Conservation (phyloP, 2,888 invertebrate species). For the Drosophila paracracens region DNA sequence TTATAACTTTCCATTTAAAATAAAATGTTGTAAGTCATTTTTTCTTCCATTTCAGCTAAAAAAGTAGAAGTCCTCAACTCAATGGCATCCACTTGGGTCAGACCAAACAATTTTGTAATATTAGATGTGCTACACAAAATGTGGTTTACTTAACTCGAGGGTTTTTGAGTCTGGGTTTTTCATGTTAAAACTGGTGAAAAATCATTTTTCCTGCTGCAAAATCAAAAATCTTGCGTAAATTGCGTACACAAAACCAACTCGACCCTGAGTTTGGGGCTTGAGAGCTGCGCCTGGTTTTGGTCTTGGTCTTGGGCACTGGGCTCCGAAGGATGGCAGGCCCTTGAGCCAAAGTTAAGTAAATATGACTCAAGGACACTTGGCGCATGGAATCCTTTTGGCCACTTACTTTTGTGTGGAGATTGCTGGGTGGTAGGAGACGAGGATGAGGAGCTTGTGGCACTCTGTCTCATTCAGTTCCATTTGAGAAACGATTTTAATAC, state of each 20-base stretch:
- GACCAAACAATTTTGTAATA: slow-evolving; percentile 32
- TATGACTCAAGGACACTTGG: slow-evolving; percentile 77
- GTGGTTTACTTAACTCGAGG: slow-evolving; percentile 31
- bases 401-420: slow-evolving; percentile 60
- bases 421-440: background rate
- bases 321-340: slow-evolving; percentile 35
- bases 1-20: background rate
- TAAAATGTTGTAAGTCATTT: slow-evolving; percentile 1
- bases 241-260: slow-evolving; percentile 29
- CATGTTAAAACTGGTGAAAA: slow-evolving; percentile 47
- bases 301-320: slow-evolving; percentile 6
- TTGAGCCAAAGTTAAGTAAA: slow-evolving; percentile 74
- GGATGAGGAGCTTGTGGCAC: background rate
- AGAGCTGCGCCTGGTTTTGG: background rate
- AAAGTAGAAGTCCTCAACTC: slow-evolving; percentile 9
- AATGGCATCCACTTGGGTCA: slow-evolving; percentile 23
- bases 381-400: slow-evolving; percentile 71
- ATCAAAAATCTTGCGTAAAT: slow-evolving; percentile 60
- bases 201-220: slow-evolving; percentile 55
- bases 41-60: slow-evolving; percentile 15
- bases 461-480: slow-evolving; percentile 49
- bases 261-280: slow-evolving; percentile 6
- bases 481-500: slow-evolving; percentile 75
- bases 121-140: slow-evolving; percentile 33
- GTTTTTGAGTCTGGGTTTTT: slow-evolving; percentile 3